Evolutionary conservation across 2,113 vertebrate genomes (phyloP).

Genomic region (Drymodes brunneopygia): DNA sequence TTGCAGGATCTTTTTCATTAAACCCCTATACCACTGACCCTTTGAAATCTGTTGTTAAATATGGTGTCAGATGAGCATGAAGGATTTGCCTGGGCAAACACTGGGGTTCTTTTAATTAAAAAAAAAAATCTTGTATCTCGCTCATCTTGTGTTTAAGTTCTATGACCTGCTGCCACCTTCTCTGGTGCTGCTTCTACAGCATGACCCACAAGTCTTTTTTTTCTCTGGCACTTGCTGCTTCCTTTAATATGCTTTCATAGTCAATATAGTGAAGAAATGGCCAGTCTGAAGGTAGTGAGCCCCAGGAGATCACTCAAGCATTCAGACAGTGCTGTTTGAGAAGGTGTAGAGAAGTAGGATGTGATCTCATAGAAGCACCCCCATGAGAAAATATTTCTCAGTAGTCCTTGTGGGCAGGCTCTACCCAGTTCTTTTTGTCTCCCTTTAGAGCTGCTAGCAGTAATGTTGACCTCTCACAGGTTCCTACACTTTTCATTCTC

Average conservation of each 20-base stretch:
- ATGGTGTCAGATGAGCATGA: background rate
- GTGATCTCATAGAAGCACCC: background rate
- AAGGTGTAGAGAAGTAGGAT: background rate
- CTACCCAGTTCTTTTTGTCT: background rate
- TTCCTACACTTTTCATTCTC: background rate
- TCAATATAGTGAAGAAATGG: background rate
- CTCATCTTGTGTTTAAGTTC: background rate
- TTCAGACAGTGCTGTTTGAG: background rate
- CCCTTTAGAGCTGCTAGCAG: background rate
- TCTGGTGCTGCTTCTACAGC: background rate
- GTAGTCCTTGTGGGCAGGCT: background rate
- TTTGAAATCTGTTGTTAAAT: background rate
- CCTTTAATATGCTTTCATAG: background rate
- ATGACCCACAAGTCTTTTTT: background rate
- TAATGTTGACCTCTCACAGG: background rate
- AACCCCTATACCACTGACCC: background rate
- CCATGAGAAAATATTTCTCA: background rate
- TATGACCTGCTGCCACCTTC: background rate
- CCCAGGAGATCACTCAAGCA: background rate
- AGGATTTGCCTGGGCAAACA: background rate
- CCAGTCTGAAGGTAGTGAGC: background rate
- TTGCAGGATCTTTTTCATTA: background rate
- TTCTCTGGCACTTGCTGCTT: background rate
- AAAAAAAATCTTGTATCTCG: background rate
- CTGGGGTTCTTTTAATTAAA: fast-evolving